Evolutionary conservation across 2,797 vertebrate species (phyloP).

Genomic region (Poliocrania exsul): DNA sequence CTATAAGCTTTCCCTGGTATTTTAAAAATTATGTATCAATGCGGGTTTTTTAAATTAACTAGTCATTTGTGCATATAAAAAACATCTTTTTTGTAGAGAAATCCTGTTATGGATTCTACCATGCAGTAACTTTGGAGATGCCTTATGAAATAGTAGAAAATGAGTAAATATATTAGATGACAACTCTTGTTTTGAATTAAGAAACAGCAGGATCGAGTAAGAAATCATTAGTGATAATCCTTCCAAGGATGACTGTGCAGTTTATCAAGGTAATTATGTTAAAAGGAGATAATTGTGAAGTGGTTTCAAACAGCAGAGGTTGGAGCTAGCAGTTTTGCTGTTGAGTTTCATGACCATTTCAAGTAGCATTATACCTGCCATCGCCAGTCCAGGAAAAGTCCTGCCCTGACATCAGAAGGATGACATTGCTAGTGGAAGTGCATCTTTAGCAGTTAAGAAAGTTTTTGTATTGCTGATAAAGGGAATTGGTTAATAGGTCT

Average conservation of each 20-base stretch:
- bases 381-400: accelerated
- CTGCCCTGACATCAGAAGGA: not conserved
- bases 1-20: not conserved
- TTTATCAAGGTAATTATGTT: not conserved
- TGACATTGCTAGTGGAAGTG: not conserved
- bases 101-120: not conserved
- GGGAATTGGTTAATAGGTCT: not conserved
- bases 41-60: not conserved
- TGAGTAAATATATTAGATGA: not conserved
- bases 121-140: not conserved
- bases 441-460: not conserved
- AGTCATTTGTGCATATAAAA: not conserved
- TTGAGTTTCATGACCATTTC: accelerated
- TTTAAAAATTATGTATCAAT: not conserved
- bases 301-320: not conserved
- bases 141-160: not conserved
- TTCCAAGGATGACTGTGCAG: not conserved
- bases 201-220: not conserved
- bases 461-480: not conserved
- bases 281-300: not conserved
- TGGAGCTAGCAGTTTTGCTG: not conserved
- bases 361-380: not conserved
- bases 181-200: not conserved
- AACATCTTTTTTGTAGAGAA: not conserved
- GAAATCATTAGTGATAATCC: not conserved